Evolutionary conservation across 2,113 vertebrate species (phyloP).

Genomic region (Hymenochirus boettgeri): DNA sequence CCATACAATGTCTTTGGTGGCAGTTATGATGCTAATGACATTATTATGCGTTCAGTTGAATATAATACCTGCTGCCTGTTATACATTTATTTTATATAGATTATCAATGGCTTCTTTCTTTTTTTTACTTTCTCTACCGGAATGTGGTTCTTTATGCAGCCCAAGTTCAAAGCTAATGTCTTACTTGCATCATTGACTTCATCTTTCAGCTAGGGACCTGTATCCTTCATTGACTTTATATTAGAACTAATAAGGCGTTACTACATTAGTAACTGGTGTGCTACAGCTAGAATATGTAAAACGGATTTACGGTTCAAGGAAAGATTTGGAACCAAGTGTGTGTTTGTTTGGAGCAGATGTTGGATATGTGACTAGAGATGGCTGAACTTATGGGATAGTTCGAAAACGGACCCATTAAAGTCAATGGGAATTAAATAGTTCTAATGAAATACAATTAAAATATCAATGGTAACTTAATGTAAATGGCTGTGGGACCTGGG

Average conservation of each 20-base stretch:
- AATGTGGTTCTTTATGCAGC: slow-evolving; percentile 14
- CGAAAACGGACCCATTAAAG: too few species aligned
- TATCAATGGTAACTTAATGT: too few species aligned
- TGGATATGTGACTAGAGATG: too few species aligned
- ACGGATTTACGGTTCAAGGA: too few species aligned
- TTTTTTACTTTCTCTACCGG: too few species aligned
- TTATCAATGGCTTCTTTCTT: slow-evolving; percentile 8
- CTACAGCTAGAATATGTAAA: too few species aligned
- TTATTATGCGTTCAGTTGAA: slow-evolving; percentile 24
- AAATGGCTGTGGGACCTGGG: too few species aligned
- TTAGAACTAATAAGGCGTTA: slow-evolving; percentile 31
- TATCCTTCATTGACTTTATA: slow-evolving; percentile 11
- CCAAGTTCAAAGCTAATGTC: not conserved
- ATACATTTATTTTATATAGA: slow-evolving; percentile 34
- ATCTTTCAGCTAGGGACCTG: not conserved
- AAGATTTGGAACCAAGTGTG: too few species aligned
- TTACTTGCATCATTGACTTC: not conserved
- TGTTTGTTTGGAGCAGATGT: too few species aligned
- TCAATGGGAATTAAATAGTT: too few species aligned
- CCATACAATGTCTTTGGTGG: not conserved
- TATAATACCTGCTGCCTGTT: slow-evolving; percentile 12
- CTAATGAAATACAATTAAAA: too few species aligned
- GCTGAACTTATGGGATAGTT: too few species aligned
- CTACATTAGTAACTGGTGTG: slow-evolving; percentile 8
- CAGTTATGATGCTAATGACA: slow-evolving; percentile 6